phyloP scores from a whole-genome alignment of 2,797 vertebrate genomes.

The Lithobates pipiens region DNA sequence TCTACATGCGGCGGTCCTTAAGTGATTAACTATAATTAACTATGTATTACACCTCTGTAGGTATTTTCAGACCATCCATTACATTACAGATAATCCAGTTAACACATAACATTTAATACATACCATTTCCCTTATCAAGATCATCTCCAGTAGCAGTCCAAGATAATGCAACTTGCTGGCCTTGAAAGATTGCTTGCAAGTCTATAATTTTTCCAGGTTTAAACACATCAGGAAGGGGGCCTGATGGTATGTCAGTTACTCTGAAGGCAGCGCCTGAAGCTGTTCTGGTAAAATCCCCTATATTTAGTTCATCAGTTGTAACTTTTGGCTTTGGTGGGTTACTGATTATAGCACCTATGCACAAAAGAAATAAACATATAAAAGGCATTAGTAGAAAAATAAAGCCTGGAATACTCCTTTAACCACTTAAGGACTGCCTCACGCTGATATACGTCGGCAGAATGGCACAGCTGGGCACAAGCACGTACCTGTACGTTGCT shows the following conservation, averaged over 20 bases:
- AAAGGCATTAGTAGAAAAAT: neutral
- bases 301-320: constrained; percentile 38
- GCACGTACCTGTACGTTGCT: too few species aligned
- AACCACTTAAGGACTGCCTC: too few species aligned
- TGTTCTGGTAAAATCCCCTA: constrained; percentile 70
- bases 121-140: constrained; percentile 74
- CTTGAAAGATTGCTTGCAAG: constrained; percentile 66
- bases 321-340: constrained; percentile 68
- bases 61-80: too few species aligned
- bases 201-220: constrained; percentile 73
- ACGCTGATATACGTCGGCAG: too few species aligned
- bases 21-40: too few species aligned
- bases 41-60: too few species aligned
- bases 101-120: constrained; percentile 21
- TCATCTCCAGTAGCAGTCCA: constrained; percentile 77
- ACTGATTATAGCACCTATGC: constrained; percentile 66
- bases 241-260: constrained; percentile 47
- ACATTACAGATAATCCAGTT: too few species aligned
- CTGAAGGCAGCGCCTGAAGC: constrained; percentile 68
- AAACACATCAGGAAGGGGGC: neutral
- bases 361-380: constrained; percentile 23
- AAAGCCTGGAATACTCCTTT: neutral
- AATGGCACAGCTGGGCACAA: too few species aligned
- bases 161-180: constrained; percentile 66
- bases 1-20: too few species aligned